A percentile compares a stretch with the other conserved stretches of the same genome.
phyloP scores from a whole-genome alignment of 2,888 invertebrate genomes.

The Tenthredo amoena region DNA sequence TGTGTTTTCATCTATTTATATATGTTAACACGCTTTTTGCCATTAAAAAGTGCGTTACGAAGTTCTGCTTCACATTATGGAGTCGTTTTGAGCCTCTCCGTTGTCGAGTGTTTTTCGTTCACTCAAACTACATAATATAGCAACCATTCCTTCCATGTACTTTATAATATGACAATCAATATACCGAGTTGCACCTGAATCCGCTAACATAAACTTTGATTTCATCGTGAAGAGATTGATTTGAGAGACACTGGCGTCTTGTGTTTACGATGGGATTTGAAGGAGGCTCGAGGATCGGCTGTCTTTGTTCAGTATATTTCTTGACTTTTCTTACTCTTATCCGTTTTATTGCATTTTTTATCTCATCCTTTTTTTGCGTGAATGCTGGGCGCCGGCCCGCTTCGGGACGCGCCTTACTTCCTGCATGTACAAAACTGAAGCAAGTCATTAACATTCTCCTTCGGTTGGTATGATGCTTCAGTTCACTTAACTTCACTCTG shows the following conservation, averaged over 20 bases:
- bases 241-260: conserved; percentile 67
- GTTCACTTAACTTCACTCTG: conserved; percentile 33
- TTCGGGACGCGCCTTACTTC: conserved; percentile 68
- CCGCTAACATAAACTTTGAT: background rate
- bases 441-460: conserved; percentile 68
- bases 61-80: background rate
- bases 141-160: background rate
- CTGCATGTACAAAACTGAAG: conserved; percentile 70
- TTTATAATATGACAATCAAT: background rate
- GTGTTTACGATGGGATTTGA: conserved; percentile 69
- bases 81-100: background rate
- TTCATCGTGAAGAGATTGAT: background rate
- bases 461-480: conserved; percentile 52
- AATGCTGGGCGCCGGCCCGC: conserved; percentile 65
- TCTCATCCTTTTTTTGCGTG: conserved; percentile 58
- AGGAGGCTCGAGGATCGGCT: conserved; percentile 56
- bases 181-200: background rate
- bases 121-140: background rate
- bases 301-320: conserved; percentile 51
- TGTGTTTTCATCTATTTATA: background rate
- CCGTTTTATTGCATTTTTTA: conserved; percentile 64
- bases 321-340: conserved; percentile 63
- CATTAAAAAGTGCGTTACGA: background rate
- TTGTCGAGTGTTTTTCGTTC: background rate
- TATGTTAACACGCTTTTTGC: background rate